Conservation (phyloP, 2,797 vertebrate genomes). For the Leptatherina wallacei region DNA sequence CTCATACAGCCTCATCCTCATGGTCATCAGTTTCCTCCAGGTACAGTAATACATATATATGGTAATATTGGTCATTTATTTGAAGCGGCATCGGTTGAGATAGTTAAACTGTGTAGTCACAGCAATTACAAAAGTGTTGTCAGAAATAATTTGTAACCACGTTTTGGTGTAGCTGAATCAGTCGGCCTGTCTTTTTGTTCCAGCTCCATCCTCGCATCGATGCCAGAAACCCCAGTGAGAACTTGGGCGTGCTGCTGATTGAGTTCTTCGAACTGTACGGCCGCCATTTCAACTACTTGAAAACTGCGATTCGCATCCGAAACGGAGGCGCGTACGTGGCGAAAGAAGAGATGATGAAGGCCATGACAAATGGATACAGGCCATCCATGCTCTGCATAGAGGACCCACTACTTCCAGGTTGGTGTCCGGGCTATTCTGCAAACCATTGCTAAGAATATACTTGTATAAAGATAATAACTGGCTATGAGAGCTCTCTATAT, state of each 20-base stretch:
- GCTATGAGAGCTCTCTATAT: neutral
- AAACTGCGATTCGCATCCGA: slow-evolving; percentile 96
- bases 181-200: slow-evolving; percentile 9
- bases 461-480: neutral
- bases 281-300: slow-evolving; percentile 99
- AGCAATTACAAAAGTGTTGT: neutral
- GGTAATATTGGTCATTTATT: neutral
- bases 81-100: neutral
- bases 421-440: slow-evolving; percentile 1
- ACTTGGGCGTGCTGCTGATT: slow-evolving; percentile 95
- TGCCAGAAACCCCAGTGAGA: slow-evolving; percentile 90
- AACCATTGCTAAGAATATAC: too few species aligned
- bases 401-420: slow-evolving; percentile 95
- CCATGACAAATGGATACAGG: slow-evolving; percentile 93
- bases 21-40: slow-evolving; percentile 99
- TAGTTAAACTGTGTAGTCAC: neutral
- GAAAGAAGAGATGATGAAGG: slow-evolving; percentile 98
- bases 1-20: slow-evolving; percentile 98
- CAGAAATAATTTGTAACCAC: neutral
- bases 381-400: slow-evolving; percentile 98
- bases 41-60: slow-evolving; percentile 65
- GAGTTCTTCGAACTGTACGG: slow-evolving; percentile 99
- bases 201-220: slow-evolving; percentile 97
- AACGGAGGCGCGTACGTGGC: slow-evolving; percentile 95
- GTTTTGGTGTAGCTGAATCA: neutral